A percentile compares a stretch with the other conserved stretches of the same genome.
These are phyloP conservation scores for Propithecus coquereli DNA, from an alignment of 2,113 vertebrate species.

Conservation along the genomic window DNA sequence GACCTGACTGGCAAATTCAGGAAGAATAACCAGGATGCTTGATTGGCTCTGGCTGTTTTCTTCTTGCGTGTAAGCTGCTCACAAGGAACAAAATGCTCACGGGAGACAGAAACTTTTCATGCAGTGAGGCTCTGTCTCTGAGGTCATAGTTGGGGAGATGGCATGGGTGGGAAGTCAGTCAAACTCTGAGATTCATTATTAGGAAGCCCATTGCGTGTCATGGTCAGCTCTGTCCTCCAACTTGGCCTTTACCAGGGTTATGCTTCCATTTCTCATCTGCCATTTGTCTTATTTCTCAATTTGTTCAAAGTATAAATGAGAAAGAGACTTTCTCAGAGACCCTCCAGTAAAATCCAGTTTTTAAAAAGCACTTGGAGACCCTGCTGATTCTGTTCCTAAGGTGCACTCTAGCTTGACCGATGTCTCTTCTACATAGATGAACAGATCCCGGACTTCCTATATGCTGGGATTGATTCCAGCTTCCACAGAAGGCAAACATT, in stretches of 20 bases:
- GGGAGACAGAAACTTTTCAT: background rate
- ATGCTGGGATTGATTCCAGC: background rate
- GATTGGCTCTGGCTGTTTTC: background rate
- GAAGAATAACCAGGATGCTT: background rate
- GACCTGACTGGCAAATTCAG: background rate
- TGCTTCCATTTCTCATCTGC: background rate
- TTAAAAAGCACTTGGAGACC: background rate
- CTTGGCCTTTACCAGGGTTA: background rate
- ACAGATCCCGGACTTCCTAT: background rate
- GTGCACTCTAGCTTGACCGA: background rate
- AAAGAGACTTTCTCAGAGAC: background rate
- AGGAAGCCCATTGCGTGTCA: background rate
- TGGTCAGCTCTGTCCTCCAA: background rate
- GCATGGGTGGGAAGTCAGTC: background rate
- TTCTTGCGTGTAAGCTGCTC: background rate
- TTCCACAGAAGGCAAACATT: background rate
- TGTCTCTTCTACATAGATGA: background rate
- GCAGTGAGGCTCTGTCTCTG: background rate
- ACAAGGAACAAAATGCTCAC: background rate
- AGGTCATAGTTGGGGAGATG: background rate
- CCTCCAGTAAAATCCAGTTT: background rate
- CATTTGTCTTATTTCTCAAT: background rate
- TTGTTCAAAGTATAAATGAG: background rate
- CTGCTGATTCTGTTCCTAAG: background rate
- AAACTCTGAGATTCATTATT: background rate